These are phyloP conservation scores for Heloderma charlesbogerti DNA, from an alignment of 2,113 vertebrate genomes.

Conservation along the genomic window DNA sequence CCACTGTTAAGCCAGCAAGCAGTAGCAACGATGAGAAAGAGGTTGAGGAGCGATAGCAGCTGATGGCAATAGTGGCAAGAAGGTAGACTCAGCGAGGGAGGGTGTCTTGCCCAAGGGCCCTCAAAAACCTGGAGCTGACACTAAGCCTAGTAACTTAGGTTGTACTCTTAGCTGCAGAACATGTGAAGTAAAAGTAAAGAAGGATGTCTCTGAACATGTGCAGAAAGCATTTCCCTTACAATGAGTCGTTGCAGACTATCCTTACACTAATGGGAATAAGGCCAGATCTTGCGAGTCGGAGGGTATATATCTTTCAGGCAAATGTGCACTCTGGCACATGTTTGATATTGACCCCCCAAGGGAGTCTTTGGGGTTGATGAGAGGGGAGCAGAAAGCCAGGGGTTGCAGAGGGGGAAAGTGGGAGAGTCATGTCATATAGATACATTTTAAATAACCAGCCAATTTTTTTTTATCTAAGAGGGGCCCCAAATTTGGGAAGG, in stretches of 20 bases:
- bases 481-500: not conserved
- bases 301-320: not conserved
- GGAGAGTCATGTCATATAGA: not conserved
- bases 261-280: not conserved
- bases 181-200: not conserved
- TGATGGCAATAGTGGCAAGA: no score
- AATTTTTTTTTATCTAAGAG: conserved; percentile 9
- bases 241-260: not conserved
- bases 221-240: not conserved
- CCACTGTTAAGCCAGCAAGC: no score
- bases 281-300: not conserved
- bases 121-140: no score
- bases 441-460: not conserved
- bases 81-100: no score
- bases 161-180: not conserved
- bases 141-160: not conserved
- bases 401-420: not conserved
- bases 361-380: not conserved
- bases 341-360: not conserved
- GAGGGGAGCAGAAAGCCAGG: not conserved
- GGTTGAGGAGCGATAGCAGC: no score
- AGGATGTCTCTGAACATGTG: not conserved
- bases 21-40: no score
- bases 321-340: not conserved
- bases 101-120: no score